Conservation (phyloP, 2,888 invertebrate species). For the Acanthopleura granulata region DNA sequence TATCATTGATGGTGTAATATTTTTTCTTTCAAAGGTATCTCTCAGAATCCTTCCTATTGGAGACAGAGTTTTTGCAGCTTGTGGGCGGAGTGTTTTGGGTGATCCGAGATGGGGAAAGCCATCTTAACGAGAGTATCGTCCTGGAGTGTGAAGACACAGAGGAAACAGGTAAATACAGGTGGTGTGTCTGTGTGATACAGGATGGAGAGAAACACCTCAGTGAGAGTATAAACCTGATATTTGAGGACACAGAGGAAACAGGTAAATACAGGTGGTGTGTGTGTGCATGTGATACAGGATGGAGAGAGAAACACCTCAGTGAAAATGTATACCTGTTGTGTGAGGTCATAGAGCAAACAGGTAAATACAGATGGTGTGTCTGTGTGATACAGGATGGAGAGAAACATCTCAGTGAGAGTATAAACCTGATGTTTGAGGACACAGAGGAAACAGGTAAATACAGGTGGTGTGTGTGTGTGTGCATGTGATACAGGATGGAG, state of each 20-base stretch:
- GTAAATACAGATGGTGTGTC: constrained; percentile 64
- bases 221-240: neutral
- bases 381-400: constrained; percentile 63
- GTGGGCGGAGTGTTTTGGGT: constrained; percentile 70
- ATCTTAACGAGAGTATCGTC: constrained; percentile 59
- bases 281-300: constrained; percentile 33
- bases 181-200: constrained; percentile 68
- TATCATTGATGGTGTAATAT: too few relatives aligned
- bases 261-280: neutral
- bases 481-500: too few relatives aligned
- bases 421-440: neutral
- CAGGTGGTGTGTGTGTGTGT: neutral
- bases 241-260: neutral
- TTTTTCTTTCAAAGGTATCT: constrained; percentile 42
- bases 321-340: neutral
- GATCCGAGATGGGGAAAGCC: constrained; percentile 61
- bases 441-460: neutral
- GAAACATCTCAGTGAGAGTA: neutral
- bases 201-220: constrained; percentile 32
- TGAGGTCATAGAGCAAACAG: constrained; percentile 2
- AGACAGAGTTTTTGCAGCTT: constrained; percentile 63
- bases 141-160: constrained; percentile 66
- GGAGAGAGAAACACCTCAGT: neutral
- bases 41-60: constrained; percentile 59
- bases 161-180: constrained; percentile 62